These are phyloP conservation scores for Danaus plexippus DNA, from an alignment of 1,140 invertebrate species.

Conservation along the genomic window DNA sequence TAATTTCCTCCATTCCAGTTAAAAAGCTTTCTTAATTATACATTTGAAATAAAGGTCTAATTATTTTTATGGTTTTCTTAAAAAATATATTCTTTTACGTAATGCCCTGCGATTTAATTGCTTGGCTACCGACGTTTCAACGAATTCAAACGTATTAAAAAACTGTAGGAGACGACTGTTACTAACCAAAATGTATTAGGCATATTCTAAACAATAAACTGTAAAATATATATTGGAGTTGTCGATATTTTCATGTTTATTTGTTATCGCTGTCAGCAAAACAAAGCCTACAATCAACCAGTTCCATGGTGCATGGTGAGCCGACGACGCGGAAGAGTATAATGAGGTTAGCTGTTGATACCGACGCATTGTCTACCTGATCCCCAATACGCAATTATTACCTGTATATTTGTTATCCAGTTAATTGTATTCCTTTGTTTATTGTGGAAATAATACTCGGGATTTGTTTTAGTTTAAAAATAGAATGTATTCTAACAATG, in stretches of 20 bases:
- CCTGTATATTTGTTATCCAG: neutral
- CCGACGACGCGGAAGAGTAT: slow-evolving; percentile 13
- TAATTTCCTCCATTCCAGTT: slow-evolving; percentile 7
- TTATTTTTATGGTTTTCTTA: slow-evolving; percentile 6
- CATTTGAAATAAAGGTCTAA: slow-evolving; percentile 9
- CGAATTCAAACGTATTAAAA: too few species aligned
- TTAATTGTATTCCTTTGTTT: slow-evolving; percentile 1
- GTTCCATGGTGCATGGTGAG: slow-evolving; percentile 1
- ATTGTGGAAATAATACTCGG: too few species aligned
- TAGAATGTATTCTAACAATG: too few species aligned
- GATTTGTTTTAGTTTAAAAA: too few species aligned
- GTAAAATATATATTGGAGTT: too few species aligned
- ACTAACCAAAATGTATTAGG: too few species aligned
- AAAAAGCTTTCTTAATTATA: slow-evolving; percentile 12
- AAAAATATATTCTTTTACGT: neutral
- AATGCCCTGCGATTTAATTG: too few species aligned
- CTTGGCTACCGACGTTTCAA: too few species aligned
- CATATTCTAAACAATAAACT: too few species aligned
- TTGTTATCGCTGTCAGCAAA: too few species aligned
- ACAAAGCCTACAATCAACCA: slow-evolving; percentile 3
- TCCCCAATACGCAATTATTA: slow-evolving; percentile 5
- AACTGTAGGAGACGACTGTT: too few species aligned
- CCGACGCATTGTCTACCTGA: slow-evolving; percentile 2
- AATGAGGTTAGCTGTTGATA: slow-evolving; percentile 13
- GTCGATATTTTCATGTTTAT: too few species aligned